phyloP scores from a whole-genome alignment of 2,113 vertebrate genomes.

The Nycticebus coucang region DNA sequence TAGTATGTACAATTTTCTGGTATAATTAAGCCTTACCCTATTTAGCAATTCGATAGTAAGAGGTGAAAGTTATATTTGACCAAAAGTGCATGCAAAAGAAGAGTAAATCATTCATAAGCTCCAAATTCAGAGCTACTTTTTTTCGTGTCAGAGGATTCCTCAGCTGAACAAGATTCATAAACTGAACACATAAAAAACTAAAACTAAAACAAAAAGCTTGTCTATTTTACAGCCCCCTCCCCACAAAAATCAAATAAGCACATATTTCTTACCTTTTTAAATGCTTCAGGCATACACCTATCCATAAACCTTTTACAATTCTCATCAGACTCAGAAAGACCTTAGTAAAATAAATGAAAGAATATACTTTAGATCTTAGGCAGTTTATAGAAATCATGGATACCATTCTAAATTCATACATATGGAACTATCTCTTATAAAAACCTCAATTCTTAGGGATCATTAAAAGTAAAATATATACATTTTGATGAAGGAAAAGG shows the following conservation, averaged over 20 bases:
- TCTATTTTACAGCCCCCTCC: background rate
- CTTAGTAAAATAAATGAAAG: slow-evolving; percentile 84
- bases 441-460: slow-evolving; percentile 20
- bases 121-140: slow-evolving; percentile 27
- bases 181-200: slow-evolving; percentile 7
- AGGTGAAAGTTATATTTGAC: background rate
- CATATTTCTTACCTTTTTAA: slow-evolving; percentile 93
- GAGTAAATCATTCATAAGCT: slow-evolving; percentile 4
- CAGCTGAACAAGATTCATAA: slow-evolving; percentile 12
- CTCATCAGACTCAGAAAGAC: slow-evolving; percentile 97
- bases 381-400: background rate
- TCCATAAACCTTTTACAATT: slow-evolving; percentile 99
- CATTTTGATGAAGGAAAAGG: background rate
- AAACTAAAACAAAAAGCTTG: slow-evolving; percentile 20
- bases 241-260: background rate
- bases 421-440: slow-evolving; percentile 22
- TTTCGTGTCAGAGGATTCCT: slow-evolving; percentile 31
- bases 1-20: background rate
- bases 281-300: slow-evolving; percentile 99
- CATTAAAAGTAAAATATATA: slow-evolving; percentile 49
- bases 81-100: slow-evolving; percentile 25
- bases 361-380: background rate
- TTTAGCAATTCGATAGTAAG: background rate
- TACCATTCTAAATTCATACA: slow-evolving; percentile 41
- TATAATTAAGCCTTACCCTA: background rate